Evolutionary conservation across 2,797 vertebrate species (phyloP).

Genomic region (Pangasius macronema): DNA sequence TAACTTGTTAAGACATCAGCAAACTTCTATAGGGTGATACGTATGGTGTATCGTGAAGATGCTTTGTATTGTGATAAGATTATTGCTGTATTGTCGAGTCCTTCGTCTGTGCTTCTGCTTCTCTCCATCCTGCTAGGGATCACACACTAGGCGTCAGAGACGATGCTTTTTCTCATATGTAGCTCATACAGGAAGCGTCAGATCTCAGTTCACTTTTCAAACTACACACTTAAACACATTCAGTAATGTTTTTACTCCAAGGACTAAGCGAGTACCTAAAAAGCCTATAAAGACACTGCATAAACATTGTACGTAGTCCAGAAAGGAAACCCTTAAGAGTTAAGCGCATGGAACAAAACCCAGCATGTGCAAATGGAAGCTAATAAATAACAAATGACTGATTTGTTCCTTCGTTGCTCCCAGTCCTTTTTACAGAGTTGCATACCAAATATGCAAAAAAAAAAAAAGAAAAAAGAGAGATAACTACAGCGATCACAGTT

Average conservation of each 20-base stretch:
- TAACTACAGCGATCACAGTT: background rate
- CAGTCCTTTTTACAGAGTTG: background rate
- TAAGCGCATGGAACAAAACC: background rate
- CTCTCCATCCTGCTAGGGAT: background rate
- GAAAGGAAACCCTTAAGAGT: background rate
- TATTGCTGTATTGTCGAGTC: background rate
- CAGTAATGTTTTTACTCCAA: background rate
- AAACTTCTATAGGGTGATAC: background rate
- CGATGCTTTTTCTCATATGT: background rate
- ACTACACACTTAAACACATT: background rate
- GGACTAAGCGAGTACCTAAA: background rate
- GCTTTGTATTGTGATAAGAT: too few relatives aligned
- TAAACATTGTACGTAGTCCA: background rate
- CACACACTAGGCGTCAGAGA: background rate
- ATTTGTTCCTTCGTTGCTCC: background rate
- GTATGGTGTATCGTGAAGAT: background rate
- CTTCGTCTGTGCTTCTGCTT: conserved; percentile 8
- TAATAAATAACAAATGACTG: background rate
- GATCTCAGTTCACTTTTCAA: background rate
- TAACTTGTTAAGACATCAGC: background rate
- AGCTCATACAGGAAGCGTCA: background rate
- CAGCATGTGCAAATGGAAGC: background rate
- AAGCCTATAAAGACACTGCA: background rate
- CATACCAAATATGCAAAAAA: background rate
- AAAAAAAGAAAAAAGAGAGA: background rate